Evolutionary conservation across 92 coral and sea anemone genomes (phyloP).

Genomic region (Scolanthus callimorphus): DNA sequence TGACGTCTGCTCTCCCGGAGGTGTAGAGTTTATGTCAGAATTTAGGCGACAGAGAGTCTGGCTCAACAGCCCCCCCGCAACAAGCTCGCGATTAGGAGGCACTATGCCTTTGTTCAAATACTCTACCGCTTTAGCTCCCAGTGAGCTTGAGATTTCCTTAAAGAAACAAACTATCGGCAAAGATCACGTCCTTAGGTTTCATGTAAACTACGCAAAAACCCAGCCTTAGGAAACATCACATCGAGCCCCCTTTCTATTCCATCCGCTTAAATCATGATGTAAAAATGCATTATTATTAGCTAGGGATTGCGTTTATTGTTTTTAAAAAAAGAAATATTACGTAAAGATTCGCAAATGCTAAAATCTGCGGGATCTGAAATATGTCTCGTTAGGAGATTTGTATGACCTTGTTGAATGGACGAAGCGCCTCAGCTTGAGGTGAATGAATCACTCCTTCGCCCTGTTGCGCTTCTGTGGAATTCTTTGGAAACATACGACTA

Average conservation of each 20-base stretch:
- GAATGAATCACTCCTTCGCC: not conserved
- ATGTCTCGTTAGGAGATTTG: not conserved
- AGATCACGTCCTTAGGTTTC: not conserved
- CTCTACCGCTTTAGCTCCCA: constrained; percentile 4
- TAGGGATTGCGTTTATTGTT: no score
- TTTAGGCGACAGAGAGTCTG: constrained; percentile 41
- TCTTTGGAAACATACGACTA: no score
- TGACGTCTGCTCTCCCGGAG: no score
- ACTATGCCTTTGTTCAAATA: not conserved
- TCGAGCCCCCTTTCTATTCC: no score
- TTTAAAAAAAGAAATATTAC: no score
- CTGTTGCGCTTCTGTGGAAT: no score
- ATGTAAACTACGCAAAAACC: no score
- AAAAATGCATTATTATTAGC: no score
- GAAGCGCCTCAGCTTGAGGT: not conserved
- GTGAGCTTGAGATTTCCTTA: constrained; percentile 3
- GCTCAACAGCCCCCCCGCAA: constrained; percentile 20
- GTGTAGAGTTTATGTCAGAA: no score
- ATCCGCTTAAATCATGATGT: no score
- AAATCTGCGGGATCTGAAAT: not conserved
- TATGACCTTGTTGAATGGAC: not conserved
- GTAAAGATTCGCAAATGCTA: not conserved
- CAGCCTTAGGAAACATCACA: no score
- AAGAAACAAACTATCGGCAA: constrained; percentile 1
- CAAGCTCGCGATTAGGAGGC: constrained; percentile 17